phyloP scores from a whole-genome alignment of 1,140 invertebrate species.

The Capitella teleta region DNA sequence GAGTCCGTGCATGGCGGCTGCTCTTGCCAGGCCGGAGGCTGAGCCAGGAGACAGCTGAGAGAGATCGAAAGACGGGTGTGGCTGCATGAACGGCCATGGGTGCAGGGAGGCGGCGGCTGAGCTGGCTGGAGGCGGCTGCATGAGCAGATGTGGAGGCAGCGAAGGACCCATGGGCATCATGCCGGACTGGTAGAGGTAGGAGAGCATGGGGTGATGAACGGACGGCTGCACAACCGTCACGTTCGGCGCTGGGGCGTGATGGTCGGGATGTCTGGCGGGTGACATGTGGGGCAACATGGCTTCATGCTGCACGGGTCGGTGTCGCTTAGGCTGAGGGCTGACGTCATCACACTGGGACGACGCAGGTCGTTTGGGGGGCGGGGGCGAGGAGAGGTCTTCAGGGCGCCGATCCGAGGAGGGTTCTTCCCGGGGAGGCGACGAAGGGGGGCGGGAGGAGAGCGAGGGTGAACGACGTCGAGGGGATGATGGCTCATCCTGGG shows the following conservation, averaged over 20 bases:
- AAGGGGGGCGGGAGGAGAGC: too few relatives aligned
- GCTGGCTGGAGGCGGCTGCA: background rate
- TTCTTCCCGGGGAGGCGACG: too few relatives aligned
- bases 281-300: too few relatives aligned
- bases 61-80: background rate
- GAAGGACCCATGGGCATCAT: background rate
- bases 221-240: constrained; percentile 31
- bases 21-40: background rate
- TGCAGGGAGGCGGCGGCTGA: background rate
- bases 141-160: background rate
- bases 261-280: too few relatives aligned
- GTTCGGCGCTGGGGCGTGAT: constrained; percentile 17
- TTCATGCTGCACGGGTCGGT: too few relatives aligned
- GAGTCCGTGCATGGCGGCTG: background rate
- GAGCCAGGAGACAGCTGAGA: background rate
- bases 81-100: background rate
- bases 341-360: too few relatives aligned
- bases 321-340: too few relatives aligned
- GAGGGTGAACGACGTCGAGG: too few relatives aligned
- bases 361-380: too few relatives aligned
- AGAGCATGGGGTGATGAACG: constrained; percentile 23
- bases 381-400: too few relatives aligned
- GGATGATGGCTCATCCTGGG: too few relatives aligned
- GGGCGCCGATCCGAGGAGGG: too few relatives aligned
- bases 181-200: constrained; percentile 25